Evolutionary conservation across 2,113 vertebrate genomes (phyloP), one percentile per base, ranked within the genome.

Genomic region (Muntiacus reevesi): DNA sequence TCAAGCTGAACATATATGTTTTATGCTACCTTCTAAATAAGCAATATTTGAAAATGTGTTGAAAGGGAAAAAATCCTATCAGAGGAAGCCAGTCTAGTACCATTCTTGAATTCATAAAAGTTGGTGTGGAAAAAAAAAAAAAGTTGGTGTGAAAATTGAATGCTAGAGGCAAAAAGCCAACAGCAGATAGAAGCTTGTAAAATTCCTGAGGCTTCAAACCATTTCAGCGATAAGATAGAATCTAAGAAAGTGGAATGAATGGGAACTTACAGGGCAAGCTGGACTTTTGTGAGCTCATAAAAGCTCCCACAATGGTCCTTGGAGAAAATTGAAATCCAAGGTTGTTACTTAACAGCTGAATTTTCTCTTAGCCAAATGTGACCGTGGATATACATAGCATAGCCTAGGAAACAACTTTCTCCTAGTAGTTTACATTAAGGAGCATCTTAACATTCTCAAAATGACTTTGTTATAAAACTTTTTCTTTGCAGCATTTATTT

Each of bases 61-160:
- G 85, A 94, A 94, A 97, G 9, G 92, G 33, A 2, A 78, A 60
- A 95, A 87, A 62, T 52, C 55, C 59, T 93, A 83, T 86, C 88
- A 83, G 86, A 87, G 55, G 62, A 98, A 98, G 95, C 28, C 15
- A 94, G 98, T 91, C 78, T 95, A 87, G n/a, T 95, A 60, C 79
- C 87, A 98, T 57, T 87, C 96, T 93, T 86, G 86, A 97, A 94
- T 98, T 98, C 91, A 97, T 74, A 97, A 98, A 97, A 93, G 78
- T 87, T 90, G 43, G 93, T 95, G 97, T 89, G 67, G 97, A 81
- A 81, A 95, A n/a, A n/a, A n/a, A n/a, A n/a, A n/a, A 97, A 98
- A 97, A 93, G 78, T 87, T 90, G 43, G 93, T 95, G 97, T 89
- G 67, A 98, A 81, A 81, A 95, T 96, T 95, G 89, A 95, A 98